These are phyloP conservation scores for Butorides virescens DNA, from an alignment of 2,113 vertebrate genomes.

Conservation along the genomic window DNA sequence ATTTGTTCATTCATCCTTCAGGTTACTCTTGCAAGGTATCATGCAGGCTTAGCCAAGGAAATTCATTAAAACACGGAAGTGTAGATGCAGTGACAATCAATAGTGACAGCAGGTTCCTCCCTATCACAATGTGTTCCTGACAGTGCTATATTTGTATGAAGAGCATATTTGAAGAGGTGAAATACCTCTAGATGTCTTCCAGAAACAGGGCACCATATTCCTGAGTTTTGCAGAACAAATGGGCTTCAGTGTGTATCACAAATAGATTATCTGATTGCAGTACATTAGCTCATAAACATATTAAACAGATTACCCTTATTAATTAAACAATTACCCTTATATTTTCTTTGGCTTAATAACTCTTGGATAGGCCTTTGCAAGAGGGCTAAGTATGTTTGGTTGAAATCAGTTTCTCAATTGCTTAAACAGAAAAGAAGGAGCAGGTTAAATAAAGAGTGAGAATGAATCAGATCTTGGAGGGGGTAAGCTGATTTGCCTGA, in stretches of 20 bases:
- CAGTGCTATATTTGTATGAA: not conserved
- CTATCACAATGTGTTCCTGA: not conserved
- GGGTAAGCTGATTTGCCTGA: not conserved
- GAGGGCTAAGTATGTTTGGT: not conserved
- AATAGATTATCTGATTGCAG: not conserved
- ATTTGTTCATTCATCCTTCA: not conserved
- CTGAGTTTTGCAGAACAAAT: not conserved
- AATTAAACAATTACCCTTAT: not conserved
- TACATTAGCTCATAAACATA: not conserved
- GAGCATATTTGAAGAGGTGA: not conserved
- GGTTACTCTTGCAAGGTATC: not conserved
- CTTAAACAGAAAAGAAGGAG: not conserved
- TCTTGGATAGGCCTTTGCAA: not conserved
- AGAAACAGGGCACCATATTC: not conserved
- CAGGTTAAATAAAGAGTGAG: not conserved
- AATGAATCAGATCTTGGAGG: not conserved
- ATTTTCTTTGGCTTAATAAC: not conserved
- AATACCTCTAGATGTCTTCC: not conserved
- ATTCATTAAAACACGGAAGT: not conserved
- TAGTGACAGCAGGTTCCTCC: rapidly evolving
- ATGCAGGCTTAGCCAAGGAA: not conserved
- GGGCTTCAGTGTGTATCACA: not conserved
- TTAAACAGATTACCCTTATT: not conserved
- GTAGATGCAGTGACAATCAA: not conserved
- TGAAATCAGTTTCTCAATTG: not conserved